phyloP scores from a whole-genome alignment of 2,888 invertebrate genomes.

The Holacanthella duospinosa region DNA sequence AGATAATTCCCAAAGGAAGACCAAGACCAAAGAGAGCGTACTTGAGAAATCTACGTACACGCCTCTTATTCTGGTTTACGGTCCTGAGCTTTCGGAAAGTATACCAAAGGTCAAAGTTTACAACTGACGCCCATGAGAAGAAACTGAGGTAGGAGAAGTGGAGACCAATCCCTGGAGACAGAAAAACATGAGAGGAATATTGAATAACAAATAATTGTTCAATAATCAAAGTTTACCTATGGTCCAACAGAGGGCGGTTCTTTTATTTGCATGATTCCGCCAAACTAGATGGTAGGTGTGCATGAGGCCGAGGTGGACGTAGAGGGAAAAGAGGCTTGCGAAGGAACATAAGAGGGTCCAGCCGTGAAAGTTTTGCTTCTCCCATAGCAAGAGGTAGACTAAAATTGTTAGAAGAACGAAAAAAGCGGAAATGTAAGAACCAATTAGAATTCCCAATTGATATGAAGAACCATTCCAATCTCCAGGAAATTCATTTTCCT shows the following conservation, averaged over 20 bases:
- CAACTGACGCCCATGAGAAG: conserved; percentile 30
- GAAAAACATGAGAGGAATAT: not conserved
- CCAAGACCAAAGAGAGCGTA: conserved; percentile 29
- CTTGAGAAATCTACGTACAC: conserved; percentile 26
- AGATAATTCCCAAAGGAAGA: conserved; percentile 24
- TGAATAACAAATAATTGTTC: not conserved
- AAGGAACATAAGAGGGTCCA: conserved; percentile 22
- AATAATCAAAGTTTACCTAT: not conserved
- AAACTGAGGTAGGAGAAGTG: conserved; percentile 28
- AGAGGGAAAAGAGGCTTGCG: conserved; percentile 30
- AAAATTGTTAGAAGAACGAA: conserved; percentile 23
- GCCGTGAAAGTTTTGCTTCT: conserved; percentile 31
- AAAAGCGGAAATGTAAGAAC: conserved; percentile 11
- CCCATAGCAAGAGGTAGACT: conserved; percentile 24
- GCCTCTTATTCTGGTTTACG: conserved; percentile 15
- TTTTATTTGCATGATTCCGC: not conserved
- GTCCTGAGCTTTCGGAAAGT: conserved; percentile 18
- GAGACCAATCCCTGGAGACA: conserved; percentile 20
- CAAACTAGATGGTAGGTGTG: conserved; percentile 13
- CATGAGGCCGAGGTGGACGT: conserved; percentile 21
- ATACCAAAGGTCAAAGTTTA: conserved; percentile 32
- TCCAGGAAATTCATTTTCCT: not conserved
- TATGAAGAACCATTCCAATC: not conserved
- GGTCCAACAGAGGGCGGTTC: not conserved
- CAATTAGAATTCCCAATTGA: not conserved